Conservation (phyloP, 2,888 invertebrate species). For the Dryococelus australis region DNA sequence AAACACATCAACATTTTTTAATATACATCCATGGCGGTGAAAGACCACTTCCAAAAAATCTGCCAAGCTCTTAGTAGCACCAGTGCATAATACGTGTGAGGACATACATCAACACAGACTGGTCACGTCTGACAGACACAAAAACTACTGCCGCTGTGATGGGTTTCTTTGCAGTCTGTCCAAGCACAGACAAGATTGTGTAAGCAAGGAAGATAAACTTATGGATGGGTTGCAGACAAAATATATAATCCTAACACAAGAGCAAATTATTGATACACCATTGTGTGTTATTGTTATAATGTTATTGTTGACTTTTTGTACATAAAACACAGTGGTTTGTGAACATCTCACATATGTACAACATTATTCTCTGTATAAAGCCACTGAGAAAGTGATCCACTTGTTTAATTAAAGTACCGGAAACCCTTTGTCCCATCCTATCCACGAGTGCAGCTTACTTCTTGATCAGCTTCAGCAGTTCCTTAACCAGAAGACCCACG, state of each 20-base stretch:
- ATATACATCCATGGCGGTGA: too few relatives aligned
- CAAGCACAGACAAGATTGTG: too few relatives aligned
- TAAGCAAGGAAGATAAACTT: neutral
- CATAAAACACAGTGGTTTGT: conserved; percentile 16
- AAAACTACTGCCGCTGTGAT: too few relatives aligned
- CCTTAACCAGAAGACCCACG: conserved; percentile 60
- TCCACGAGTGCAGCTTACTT: conserved; percentile 6
- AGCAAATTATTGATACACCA: neutral
- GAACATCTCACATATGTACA: neutral
- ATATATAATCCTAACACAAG: neutral
- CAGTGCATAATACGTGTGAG: too few relatives aligned
- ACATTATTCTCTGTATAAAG: conserved; percentile 19
- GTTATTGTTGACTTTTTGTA: conserved; percentile 21
- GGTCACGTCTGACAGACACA: too few relatives aligned
- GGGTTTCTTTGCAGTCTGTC: too few relatives aligned
- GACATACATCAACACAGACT: too few relatives aligned
- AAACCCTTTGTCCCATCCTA: neutral
- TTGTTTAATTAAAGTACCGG: neutral
- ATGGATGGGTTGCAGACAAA: neutral
- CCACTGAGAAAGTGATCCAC: neutral
- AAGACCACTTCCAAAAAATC: too few relatives aligned
- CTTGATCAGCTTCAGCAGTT: conserved; percentile 37
- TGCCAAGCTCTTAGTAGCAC: too few relatives aligned
- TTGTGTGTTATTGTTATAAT: conserved; percentile 2
- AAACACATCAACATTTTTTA: too few relatives aligned